These are phyloP conservation scores for Heterocephalus glaber DNA, from an alignment of 2,113 vertebrate genomes.

Conservation along the genomic window DNA sequence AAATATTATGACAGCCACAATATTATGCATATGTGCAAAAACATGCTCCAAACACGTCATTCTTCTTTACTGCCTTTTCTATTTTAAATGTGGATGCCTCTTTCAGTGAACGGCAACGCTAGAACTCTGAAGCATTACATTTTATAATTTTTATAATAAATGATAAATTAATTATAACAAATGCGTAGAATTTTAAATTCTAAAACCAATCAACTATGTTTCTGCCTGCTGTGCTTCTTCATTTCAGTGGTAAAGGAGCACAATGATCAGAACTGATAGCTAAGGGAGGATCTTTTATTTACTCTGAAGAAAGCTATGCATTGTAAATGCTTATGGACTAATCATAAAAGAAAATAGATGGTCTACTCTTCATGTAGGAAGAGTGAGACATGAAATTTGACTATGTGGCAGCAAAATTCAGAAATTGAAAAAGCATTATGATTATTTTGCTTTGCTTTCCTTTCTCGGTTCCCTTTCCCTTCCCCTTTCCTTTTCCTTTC, in stretches of 20 bases:
- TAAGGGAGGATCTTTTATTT: not conserved
- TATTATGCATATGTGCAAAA: not conserved
- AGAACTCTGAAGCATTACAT: not conserved
- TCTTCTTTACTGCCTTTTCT: not conserved
- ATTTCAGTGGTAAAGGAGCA: not conserved
- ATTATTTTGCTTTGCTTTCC: not conserved
- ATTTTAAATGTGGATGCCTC: not conserved
- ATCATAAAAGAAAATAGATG: not conserved
- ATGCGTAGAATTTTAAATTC: not conserved
- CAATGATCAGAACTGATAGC: not conserved
- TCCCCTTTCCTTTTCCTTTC: not conserved
- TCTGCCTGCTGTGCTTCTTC: not conserved
- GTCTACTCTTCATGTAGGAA: not conserved
- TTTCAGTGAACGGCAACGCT: not conserved
- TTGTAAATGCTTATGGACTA: not conserved
- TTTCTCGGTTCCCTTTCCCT: not conserved
- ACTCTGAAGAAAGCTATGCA: not conserved
- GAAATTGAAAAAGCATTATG: not conserved
- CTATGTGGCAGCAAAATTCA: not conserved
- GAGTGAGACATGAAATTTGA: not conserved
- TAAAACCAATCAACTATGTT: not conserved
- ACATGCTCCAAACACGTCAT: not conserved
- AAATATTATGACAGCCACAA: not conserved
- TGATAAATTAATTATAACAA: not conserved
- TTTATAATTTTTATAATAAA: not conserved